Conservation (phyloP, 2,113 vertebrate genomes). For the Passer domesticus region DNA sequence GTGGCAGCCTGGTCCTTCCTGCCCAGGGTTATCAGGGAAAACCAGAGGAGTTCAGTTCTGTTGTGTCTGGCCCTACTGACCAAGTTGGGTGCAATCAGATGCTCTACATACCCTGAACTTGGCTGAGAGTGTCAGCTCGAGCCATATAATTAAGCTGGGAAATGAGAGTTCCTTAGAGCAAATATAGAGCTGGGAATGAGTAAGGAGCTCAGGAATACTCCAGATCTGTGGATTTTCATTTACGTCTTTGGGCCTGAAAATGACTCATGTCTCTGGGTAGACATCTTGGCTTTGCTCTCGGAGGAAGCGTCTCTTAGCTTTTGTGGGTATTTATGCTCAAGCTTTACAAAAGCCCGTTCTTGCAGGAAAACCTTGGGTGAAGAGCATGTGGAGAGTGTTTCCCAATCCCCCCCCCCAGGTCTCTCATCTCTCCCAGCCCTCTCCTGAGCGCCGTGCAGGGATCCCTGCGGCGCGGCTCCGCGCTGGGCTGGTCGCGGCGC, state of each 20-base stretch:
- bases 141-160: not conserved
- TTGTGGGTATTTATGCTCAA: not conserved
- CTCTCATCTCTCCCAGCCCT: accelerated
- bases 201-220: not conserved
- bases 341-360: not conserved
- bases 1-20: not conserved
- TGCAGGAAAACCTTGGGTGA: not conserved
- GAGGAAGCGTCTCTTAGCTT: not conserved
- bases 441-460: accelerated
- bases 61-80: not conserved
- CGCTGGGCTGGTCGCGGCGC: accelerated
- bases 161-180: not conserved
- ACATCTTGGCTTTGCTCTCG: not conserved
- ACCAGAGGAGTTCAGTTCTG: not conserved
- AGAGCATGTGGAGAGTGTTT: not conserved
- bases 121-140: not conserved
- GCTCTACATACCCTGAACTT: not conserved
- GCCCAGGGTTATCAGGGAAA: not conserved
- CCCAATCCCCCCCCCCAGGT: not conserved
- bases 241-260: not conserved
- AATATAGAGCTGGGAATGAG: not conserved
- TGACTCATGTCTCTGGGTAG: constrained; percentile 6
- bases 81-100: not conserved
- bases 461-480: accelerated
- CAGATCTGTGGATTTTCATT: not conserved